These are phyloP conservation scores for Stictocephala bisonia DNA, from an alignment of 2,888 invertebrate species.

Conservation along the genomic window DNA sequence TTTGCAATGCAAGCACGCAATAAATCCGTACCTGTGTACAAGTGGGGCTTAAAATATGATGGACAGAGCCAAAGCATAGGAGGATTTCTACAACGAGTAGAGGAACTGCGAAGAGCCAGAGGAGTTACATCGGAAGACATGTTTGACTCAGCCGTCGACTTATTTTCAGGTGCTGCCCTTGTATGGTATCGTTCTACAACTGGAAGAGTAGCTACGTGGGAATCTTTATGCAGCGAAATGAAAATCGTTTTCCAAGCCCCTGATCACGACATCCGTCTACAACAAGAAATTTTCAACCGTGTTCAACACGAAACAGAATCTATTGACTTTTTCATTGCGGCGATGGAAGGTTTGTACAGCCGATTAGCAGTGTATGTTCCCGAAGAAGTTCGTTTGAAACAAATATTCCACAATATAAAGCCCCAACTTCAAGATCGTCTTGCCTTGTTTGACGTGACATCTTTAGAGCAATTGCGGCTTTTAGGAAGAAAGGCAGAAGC, in stretches of 20 bases:
- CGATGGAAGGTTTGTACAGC: background rate
- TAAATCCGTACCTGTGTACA: constrained; percentile 2
- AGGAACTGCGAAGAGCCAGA: constrained; percentile 53
- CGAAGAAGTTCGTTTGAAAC: background rate
- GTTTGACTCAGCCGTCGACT: constrained; percentile 52
- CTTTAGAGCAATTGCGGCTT: background rate
- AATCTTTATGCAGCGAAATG: constrained; percentile 7
- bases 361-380: background rate
- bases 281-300: constrained; percentile 1
- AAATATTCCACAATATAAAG: background rate
- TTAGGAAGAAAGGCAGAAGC: constrained; percentile 3
- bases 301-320: background rate
- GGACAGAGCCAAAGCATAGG: constrained; percentile 21
- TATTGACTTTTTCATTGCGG: background rate
- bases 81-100: constrained; percentile 53
- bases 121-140: constrained; percentile 48
- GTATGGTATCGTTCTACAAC: constrained; percentile 61
- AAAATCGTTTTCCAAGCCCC: background rate
- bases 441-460: background rate
- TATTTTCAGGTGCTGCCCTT: constrained; percentile 54
- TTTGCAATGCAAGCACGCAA: too few species aligned
- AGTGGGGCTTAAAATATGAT: constrained; percentile 14
- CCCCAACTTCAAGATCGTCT: constrained; percentile 4
- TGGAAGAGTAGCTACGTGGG: background rate
- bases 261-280: background rate